These are phyloP conservation scores for Argentina silus DNA, from an alignment of 2,797 vertebrate genomes.

Conservation along the genomic window DNA sequence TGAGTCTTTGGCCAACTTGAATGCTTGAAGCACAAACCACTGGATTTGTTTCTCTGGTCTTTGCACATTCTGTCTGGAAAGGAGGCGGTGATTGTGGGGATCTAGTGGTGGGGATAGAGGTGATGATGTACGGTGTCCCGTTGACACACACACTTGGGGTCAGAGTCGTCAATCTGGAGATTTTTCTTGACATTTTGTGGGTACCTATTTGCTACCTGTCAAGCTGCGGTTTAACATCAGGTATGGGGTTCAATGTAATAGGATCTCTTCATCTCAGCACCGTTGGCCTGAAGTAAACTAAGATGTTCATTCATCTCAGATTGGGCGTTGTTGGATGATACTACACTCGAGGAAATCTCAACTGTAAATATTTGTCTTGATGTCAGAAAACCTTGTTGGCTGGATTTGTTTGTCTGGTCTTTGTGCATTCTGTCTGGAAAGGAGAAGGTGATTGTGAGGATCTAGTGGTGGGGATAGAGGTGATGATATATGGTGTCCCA, in stretches of 20 bases:
- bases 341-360: slow-evolving; percentile 41
- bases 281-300: background rate
- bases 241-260: background rate
- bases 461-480: slow-evolving; percentile 22
- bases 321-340: slow-evolving; percentile 37
- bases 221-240: background rate
- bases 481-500: slow-evolving; percentile 26
- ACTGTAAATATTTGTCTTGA: slow-evolving; percentile 67
- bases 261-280: background rate
- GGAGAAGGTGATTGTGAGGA: slow-evolving; percentile 18
- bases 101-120: slow-evolving; percentile 31
- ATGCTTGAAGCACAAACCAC: slow-evolving; percentile 40
- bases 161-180: too few relatives aligned
- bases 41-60: slow-evolving; percentile 35
- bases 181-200: background rate
- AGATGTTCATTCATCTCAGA: slow-evolving; percentile 11
- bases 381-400: slow-evolving; percentile 54
- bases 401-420: slow-evolving; percentile 1
- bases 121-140: slow-evolving; percentile 25
- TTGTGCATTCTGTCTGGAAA: slow-evolving; percentile 37
- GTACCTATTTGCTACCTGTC: slow-evolving; percentile 3
- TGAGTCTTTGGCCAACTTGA: slow-evolving; percentile 23
- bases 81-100: slow-evolving; percentile 17
- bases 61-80: slow-evolving; percentile 35
- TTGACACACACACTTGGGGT: slow-evolving; percentile 9